Evolutionary conservation across 2,113 vertebrate genomes (phyloP).

Genomic region (Otocyon megalotis): DNA sequence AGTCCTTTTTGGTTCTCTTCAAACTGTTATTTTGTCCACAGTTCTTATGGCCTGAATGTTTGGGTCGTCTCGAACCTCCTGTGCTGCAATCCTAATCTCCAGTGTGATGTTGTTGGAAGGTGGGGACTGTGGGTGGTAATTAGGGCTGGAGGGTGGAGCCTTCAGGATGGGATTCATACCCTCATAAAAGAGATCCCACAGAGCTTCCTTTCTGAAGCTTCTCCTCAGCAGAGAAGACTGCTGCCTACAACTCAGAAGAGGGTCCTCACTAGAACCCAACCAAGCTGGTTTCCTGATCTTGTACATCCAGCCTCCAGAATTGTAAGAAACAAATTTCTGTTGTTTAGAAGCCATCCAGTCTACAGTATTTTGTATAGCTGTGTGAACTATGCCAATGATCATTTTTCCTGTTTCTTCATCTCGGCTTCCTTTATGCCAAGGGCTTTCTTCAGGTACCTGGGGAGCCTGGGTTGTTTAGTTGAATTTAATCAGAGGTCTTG

Average conservation of each 20-base stretch:
- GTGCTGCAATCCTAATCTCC: neutral
- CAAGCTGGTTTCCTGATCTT: neutral
- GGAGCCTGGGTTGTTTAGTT: neutral
- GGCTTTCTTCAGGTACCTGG: neutral
- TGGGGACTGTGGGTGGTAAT: neutral
- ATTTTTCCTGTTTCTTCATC: neutral
- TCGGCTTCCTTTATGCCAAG: neutral
- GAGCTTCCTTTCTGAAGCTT: neutral
- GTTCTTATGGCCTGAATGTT: neutral
- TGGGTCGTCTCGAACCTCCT: neutral
- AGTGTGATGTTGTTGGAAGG: neutral
- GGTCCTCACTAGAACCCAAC: neutral
- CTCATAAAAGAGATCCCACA: neutral
- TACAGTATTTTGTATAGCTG: neutral
- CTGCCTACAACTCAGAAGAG: neutral
- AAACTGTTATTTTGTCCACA: neutral
- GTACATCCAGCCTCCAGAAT: neutral
- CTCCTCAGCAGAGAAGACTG: neutral
- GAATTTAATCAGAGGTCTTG: neutral
- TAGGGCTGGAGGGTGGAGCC: neutral
- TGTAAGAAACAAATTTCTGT: neutral
- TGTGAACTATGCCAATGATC: neutral
- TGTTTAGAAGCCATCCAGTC: neutral
- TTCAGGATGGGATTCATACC: neutral
- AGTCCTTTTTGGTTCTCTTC: neutral